Evolutionary conservation across 2,113 vertebrate genomes (phyloP).

Genomic region (Austrofundulus limnaeus): DNA sequence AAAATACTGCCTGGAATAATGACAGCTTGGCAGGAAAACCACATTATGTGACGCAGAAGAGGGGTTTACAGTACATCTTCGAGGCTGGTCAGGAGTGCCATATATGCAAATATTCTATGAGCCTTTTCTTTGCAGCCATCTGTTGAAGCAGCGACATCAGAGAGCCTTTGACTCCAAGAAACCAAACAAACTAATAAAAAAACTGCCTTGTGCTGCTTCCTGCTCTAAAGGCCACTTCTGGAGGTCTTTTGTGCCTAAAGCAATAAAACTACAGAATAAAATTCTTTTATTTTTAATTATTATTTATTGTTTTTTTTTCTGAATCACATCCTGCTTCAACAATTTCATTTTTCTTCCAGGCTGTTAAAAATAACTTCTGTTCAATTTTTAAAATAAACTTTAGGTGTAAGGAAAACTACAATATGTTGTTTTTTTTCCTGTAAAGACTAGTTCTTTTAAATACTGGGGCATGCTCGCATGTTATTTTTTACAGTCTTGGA

Average conservation of each 20-base stretch:
- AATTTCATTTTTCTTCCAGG: too few relatives aligned
- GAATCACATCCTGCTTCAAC: neutral
- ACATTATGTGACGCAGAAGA: neutral
- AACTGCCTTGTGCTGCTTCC: neutral
- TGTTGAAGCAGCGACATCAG: neutral
- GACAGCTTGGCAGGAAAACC: neutral
- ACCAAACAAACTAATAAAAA: neutral
- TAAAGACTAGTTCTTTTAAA: too few relatives aligned
- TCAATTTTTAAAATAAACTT: too few relatives aligned
- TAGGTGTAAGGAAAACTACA: too few relatives aligned
- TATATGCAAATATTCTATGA: neutral
- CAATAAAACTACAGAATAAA: neutral
- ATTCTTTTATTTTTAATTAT: neutral
- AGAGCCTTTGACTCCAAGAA: neutral
- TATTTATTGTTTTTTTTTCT: too few relatives aligned
- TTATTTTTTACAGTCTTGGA: too few relatives aligned
- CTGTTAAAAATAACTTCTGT: too few relatives aligned
- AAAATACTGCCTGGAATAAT: neutral
- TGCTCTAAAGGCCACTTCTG: neutral
- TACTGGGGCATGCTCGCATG: too few relatives aligned
- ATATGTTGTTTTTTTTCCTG: too few relatives aligned
- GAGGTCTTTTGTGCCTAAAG: neutral
- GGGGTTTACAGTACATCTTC: neutral
- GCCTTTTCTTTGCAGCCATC: neutral
- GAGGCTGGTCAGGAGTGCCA: neutral